Evolutionary conservation across 2,888 invertebrate genomes (phyloP), one percentile per base, ranked within the genome.

Genomic region (Adelphocoris suturalis): DNA sequence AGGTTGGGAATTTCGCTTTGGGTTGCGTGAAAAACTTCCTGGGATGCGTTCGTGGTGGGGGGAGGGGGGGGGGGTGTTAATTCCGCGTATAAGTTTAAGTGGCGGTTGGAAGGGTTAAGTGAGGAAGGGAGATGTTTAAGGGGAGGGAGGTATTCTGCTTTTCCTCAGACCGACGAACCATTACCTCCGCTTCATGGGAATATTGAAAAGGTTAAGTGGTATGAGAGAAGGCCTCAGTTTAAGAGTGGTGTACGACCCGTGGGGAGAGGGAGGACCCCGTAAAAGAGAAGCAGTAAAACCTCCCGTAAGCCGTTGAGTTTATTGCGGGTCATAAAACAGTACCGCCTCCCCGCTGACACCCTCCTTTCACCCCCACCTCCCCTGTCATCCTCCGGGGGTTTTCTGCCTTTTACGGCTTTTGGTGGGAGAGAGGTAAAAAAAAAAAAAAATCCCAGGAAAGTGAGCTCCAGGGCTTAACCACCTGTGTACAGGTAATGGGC

Each of bases 151-250:
- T 23, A 68, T 68, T 27, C 23, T n/a, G n/a, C n/a, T 13, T 27
- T 68, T 68, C 68, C 23, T 80, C 80, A 80, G 23, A 80, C 46
- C 19, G n/a, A 37, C 37, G 37, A 46, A 80, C 48, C 47, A 47
- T 80, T 80, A 47, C 80, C 46, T 80, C 19, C n/a, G 23, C 12
- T 86, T 86, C 86, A 61, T 61, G 68, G 68, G 86, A 61, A 86
- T 86, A 86, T 86, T 86, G 86, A 86, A 86, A 86, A 86, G 86
- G 86, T 86, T 86, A 86, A 86, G 86, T 86, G 86, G 86, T n/a
- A 12, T 23, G 61, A 46, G 57, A 61, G 47, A 37, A 27, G 37
- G 47, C 52, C 23, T n/a, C 82, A 82, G 78, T 68, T 23, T 12
- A 37, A 68, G 68, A 68, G 68, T 68, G 68, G 57, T n/a, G 57